phyloP scores from a whole-genome alignment of 1,140 invertebrate species.

The Drosophila tani region DNA sequence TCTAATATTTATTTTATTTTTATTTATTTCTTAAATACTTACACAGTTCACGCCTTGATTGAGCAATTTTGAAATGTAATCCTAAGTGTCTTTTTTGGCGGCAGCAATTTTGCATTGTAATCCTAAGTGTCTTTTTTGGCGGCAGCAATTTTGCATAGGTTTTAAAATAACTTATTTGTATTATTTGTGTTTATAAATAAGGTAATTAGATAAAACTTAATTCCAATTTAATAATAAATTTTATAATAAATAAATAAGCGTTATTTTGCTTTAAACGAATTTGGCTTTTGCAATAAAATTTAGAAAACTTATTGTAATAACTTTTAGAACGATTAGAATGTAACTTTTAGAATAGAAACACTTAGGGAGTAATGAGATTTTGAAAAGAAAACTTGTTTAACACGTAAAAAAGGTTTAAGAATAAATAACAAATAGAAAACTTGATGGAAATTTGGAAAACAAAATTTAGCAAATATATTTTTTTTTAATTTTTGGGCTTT shows the following conservation, averaged over 20 bases:
- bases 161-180: neutral
- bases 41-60: slow-evolving; percentile 50
- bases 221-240: slow-evolving; percentile 22
- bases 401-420: slow-evolving; percentile 35
- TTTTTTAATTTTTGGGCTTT: slow-evolving; percentile 7
- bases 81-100: slow-evolving; percentile 50
- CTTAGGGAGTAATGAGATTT: slow-evolving; percentile 46
- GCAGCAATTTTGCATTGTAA: slow-evolving; percentile 50
- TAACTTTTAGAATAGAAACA: slow-evolving; percentile 38
- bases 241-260: slow-evolving; percentile 36
- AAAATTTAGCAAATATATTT: slow-evolving; percentile 18
- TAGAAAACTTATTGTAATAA: slow-evolving; percentile 2
- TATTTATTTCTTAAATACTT: slow-evolving; percentile 46
- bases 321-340: slow-evolving; percentile 19
- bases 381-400: slow-evolving; percentile 42
- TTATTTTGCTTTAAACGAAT: slow-evolving; percentile 40
- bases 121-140: slow-evolving; percentile 54
- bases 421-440: slow-evolving; percentile 50
- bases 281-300: slow-evolving; percentile 28
- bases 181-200: slow-evolving; percentile 6
- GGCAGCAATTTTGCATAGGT: slow-evolving; percentile 24
- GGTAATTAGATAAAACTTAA: slow-evolving; percentile 33
- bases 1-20: no score
- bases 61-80: slow-evolving; percentile 54
- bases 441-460: slow-evolving; percentile 32